Evolutionary conservation across 2,888 invertebrate genomes (phyloP), one percentile per base, ranked within the genome.

Genomic region (Agrotis ipsilon): DNA sequence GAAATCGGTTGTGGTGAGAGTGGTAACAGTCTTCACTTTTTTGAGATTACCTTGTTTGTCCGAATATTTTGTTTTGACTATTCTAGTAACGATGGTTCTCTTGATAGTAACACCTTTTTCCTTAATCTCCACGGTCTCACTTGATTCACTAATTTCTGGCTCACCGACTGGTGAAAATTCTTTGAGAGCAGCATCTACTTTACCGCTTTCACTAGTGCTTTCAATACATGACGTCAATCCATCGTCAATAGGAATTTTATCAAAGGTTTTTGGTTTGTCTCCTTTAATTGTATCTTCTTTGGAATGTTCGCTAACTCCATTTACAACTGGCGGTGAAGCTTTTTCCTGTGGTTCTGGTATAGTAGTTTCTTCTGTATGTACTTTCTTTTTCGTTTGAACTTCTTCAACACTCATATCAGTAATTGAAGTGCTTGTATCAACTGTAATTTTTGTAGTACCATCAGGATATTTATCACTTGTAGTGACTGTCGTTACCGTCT

Each of bases 391-490:
- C 6, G 32, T 59, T 76, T 19, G 16, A 16, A 43, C 39, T 54
- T 80, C 67, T 70, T 82, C 72, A 32, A 24, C 39, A 52, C 11
- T 48, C 27, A 77, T 51, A 7, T 82, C 78, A 43, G 32, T 61
- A 14, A 83, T 49, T 2, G 66, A 54, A 4, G 90, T 90, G 66
- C 81, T 91, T n/a, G 87, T 89, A 61, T 92, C 90, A 39, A 90
- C 86, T 32, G 86, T 61, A 13, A 52, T 63, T 68, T 72, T 70
- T 9, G 68, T 91, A 82, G 87, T 82, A 18, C 84, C 86, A 85
- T 96, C 95, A 52, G 95, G 95, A 84, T 93, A 94, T 74, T 89
- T 87, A 76, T 96, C 95, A 55, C 90, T 90, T 13, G 92, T 95
- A n/a, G 92, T 93, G 2, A 92, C 77, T 48, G 89, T 92, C 3